These are phyloP conservation scores for Ecliptopera silaceata DNA, from an alignment of 2,888 invertebrate genomes.

Conservation along the genomic window DNA sequence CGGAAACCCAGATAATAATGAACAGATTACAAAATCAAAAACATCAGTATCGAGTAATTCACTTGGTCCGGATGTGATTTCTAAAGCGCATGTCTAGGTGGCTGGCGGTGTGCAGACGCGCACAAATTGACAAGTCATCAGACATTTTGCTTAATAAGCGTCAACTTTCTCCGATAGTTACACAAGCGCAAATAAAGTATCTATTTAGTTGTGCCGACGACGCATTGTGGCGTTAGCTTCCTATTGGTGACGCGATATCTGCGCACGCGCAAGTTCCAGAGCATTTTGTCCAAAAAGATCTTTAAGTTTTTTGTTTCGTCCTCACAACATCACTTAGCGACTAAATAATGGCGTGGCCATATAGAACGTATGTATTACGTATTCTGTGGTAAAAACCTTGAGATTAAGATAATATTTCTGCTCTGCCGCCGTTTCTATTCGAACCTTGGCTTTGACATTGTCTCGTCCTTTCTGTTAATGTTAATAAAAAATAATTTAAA, in stretches of 20 bases:
- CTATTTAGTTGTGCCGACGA: conserved; percentile 55
- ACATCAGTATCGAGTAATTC: conserved; percentile 20
- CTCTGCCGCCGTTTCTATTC: conserved; percentile 31
- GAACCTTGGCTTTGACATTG: conserved; percentile 69
- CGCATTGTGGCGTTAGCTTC: conserved; percentile 65
- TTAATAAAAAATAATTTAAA: conserved; percentile 29
- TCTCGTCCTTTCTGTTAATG: conserved; percentile 58
- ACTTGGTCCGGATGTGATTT: conserved; percentile 27
- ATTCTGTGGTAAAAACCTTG: too few relatives aligned
- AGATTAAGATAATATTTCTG: conserved; percentile 28
- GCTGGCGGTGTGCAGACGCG: conserved; percentile 19
- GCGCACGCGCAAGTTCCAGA: conserved; percentile 53
- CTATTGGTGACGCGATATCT: conserved; percentile 62
- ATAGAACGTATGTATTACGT: too few relatives aligned
- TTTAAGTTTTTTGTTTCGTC: conserved; percentile 67
- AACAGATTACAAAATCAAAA: conserved; percentile 22
- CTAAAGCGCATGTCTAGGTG: conserved; percentile 25
- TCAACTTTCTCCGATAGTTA: conserved; percentile 39
- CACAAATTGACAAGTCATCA: conserved; percentile 39
- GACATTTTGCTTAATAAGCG: conserved; percentile 31
- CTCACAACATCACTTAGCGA: conserved; percentile 48
- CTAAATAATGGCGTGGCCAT: not conserved
- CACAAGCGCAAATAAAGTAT: conserved; percentile 49
- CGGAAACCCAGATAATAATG: conserved; percentile 12
- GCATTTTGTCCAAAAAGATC: conserved; percentile 73